A percentile compares a stretch with the other conserved stretches of the same genome.
phyloP scores from a whole-genome alignment of 1,140 invertebrate species.

The Chlorops oryzae region DNA sequence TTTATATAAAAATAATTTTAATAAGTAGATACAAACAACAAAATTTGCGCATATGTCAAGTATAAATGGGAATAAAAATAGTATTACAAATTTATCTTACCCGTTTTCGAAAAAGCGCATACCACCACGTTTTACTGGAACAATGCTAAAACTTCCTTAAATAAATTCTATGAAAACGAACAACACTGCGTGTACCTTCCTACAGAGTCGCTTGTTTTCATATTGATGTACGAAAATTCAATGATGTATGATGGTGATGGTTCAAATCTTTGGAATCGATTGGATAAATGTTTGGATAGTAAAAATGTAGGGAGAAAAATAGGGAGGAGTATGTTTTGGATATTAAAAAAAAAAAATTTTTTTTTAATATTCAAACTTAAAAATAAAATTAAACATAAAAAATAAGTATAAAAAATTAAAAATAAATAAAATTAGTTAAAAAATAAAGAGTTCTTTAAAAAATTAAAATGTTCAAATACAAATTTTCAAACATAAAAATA shows the following conservation, averaged over 20 bases:
- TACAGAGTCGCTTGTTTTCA: too few species aligned
- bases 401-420: constrained; percentile 37
- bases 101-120: too few species aligned
- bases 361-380: not conserved
- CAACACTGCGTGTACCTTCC: too few species aligned
- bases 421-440: constrained; percentile 1
- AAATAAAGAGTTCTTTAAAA: not conserved
- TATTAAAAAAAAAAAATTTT: not conserved
- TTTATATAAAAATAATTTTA: not conserved
- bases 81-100: too few species aligned
- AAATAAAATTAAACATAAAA: constrained; percentile 16
- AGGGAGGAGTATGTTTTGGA: constrained; percentile 5
- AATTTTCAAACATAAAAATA: constrained; percentile 1
- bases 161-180: too few species aligned
- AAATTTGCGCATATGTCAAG: too few species aligned
- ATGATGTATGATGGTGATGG: too few species aligned
- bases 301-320: not conserved
- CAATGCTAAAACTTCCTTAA: too few species aligned
- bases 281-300: not conserved
- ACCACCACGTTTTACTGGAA: too few species aligned
- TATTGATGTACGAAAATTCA: too few species aligned
- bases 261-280: too few species aligned
- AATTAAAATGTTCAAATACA: not conserved
- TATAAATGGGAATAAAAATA: too few species aligned
- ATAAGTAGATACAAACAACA: not conserved